These are phyloP conservation scores for Periophthalmus magnuspinnatus DNA, from an alignment of 2,797 vertebrate species.

Conservation along the genomic window DNA sequence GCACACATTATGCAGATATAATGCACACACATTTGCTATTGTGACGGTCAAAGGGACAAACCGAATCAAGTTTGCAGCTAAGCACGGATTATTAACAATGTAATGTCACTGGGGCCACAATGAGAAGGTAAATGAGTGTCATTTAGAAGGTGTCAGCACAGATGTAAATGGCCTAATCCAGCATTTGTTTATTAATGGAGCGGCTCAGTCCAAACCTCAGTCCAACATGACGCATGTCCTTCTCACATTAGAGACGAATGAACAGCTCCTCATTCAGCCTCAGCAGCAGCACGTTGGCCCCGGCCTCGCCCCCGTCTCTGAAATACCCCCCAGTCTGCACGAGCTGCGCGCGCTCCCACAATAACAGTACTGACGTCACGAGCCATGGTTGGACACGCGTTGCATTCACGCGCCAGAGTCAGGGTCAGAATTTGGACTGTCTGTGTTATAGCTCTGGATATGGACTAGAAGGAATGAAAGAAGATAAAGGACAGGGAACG, in stretches of 20 bases:
- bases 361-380: constrained; percentile 80
- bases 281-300: constrained; percentile 39
- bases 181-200: background rate
- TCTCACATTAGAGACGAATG: background rate
- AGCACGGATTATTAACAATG: too few relatives aligned
- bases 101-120: too few relatives aligned
- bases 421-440: constrained; percentile 5
- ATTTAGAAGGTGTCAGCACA: too few relatives aligned
- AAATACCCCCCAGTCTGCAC: constrained; percentile 44
- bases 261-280: constrained; percentile 15
- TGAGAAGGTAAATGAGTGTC: too few relatives aligned
- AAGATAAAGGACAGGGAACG: too few relatives aligned
- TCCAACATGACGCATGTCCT: background rate
- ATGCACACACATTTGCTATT: too few relatives aligned
- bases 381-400: constrained; percentile 53
- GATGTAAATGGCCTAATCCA: background rate
- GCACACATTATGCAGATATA: too few relatives aligned
- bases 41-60: too few relatives aligned
- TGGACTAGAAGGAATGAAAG: background rate
- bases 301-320: constrained; percentile 39
- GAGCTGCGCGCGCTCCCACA: constrained; percentile 67
- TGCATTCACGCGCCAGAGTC: constrained; percentile 46
- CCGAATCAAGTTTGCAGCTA: too few relatives aligned
- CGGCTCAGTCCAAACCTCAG: background rate
- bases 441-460: background rate